Evolutionary conservation across 1,140 invertebrate genomes (phyloP).

Genomic region (Drosophila bocqueti): DNA sequence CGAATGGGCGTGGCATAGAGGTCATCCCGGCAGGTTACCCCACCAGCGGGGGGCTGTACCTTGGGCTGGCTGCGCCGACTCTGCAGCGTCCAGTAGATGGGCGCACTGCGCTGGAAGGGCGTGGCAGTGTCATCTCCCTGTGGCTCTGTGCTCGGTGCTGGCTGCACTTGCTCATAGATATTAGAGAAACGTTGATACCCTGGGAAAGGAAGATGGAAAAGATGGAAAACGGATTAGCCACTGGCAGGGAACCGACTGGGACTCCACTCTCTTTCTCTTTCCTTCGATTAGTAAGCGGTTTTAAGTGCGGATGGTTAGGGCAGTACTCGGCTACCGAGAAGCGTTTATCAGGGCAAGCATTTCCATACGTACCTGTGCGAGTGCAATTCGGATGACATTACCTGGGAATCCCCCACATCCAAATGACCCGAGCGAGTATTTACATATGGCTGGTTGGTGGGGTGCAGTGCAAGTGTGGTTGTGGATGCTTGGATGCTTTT

Average conservation of each 20-base stretch:
- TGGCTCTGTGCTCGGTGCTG: slow-evolving; percentile 49
- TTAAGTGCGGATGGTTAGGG: slow-evolving; percentile 40
- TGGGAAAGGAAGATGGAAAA: slow-evolving; percentile 20
- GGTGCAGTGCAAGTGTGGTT: slow-evolving; percentile 41
- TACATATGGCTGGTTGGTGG: slow-evolving; percentile 47
- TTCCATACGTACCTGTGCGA: slow-evolving; percentile 57
- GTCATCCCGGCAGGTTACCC: slow-evolving; percentile 75
- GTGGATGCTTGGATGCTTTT: slow-evolving; percentile 38
- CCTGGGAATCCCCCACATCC: slow-evolving; percentile 25
- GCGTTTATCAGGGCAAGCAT: slow-evolving; percentile 52
- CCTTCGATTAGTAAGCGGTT: slow-evolving; percentile 38
- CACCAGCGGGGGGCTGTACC: slow-evolving; percentile 32
- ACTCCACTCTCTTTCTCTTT: slow-evolving; percentile 9
- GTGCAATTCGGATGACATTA: slow-evolving; percentile 26
- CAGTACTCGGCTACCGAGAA: slow-evolving; percentile 25
- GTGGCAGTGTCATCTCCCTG: slow-evolving; percentile 45
- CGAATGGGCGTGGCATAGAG: slow-evolving; percentile 83
- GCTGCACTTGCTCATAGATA: slow-evolving; percentile 80
- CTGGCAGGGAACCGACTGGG: neutral
- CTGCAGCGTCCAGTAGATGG: slow-evolving; percentile 85
- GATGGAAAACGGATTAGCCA: slow-evolving; percentile 3
- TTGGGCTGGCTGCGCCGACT: slow-evolving; percentile 70
- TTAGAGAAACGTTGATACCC: slow-evolving; percentile 85
- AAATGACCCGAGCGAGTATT: slow-evolving; percentile 35
- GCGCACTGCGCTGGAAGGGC: slow-evolving; percentile 80